These are phyloP conservation scores for Cactoblastis cactorum DNA, from an alignment of 2,888 invertebrate species.

Conservation along the genomic window DNA sequence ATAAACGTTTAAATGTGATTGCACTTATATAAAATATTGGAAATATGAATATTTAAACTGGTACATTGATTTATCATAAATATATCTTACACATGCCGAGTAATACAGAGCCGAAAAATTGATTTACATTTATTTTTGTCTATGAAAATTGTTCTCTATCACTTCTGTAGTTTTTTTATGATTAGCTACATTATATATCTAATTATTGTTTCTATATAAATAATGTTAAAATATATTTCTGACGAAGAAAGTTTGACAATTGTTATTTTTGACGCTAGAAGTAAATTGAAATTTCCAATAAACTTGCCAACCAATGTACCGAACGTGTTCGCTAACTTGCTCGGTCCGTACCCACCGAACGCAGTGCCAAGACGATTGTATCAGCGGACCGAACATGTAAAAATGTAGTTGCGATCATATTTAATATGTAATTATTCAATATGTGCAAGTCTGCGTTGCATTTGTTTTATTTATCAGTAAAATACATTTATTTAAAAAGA, in stretches of 20 bases:
- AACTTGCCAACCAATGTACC: background rate
- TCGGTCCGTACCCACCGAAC: background rate
- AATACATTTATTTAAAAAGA: background rate
- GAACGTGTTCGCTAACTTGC: background rate
- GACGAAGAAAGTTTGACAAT: too few species aligned
- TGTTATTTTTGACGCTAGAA: too few species aligned
- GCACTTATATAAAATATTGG: constrained; percentile 25
- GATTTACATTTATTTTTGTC: too few species aligned
- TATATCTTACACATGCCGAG: too few species aligned
- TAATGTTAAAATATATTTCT: too few species aligned
- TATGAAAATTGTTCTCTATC: too few species aligned
- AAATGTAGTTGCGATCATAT: constrained; percentile 68
- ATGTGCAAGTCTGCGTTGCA: constrained; percentile 55
- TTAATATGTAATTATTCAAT: constrained; percentile 62
- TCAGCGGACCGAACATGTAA: constrained; percentile 14
- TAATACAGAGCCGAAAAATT: too few species aligned
- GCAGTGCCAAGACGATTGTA: background rate
- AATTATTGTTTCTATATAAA: too few species aligned
- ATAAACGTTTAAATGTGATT: constrained; percentile 48
- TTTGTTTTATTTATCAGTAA: constrained; percentile 30
- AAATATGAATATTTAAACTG: background rate
- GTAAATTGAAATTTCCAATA: too few species aligned
- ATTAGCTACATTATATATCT: too few species aligned
- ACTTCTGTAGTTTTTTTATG: too few species aligned
- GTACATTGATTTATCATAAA: too few species aligned